Conservation (phyloP, 2,888 invertebrate species). For the Euclidia mi region DNA sequence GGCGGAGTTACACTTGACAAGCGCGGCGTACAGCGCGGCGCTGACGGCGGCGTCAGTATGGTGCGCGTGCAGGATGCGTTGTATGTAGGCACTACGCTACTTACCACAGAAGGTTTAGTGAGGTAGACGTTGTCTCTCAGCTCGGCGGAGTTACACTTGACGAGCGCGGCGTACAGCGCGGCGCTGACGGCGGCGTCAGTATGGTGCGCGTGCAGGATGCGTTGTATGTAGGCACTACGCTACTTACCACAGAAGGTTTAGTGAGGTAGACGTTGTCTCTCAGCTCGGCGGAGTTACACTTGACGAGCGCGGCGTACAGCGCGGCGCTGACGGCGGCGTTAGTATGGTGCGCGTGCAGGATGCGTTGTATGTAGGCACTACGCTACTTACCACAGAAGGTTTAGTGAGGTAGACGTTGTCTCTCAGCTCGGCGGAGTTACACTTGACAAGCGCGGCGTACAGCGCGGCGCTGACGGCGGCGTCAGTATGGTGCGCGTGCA, state of each 20-base stretch:
- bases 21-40: constrained; percentile 75
- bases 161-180: constrained; percentile 74
- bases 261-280: constrained; percentile 74
- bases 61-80: constrained; percentile 34
- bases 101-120: constrained; percentile 67
- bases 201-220: constrained; percentile 35
- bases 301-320: constrained; percentile 75
- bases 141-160: constrained; percentile 66
- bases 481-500: constrained; percentile 45
- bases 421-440: constrained; percentile 64
- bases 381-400: no score
- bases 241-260: no score
- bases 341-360: constrained; percentile 38
- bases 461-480: constrained; percentile 68
- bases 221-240: no score
- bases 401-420: constrained; percentile 74
- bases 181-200: constrained; percentile 63
- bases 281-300: constrained; percentile 65
- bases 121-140: constrained; percentile 75
- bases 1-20: constrained; percentile 67
- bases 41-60: constrained; percentile 59
- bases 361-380: no score
- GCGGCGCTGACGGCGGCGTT: constrained; percentile 65
- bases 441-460: constrained; percentile 72
- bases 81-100: no score